Conservation (phyloP, 2,113 vertebrate species). For the Probosciger aterrimus region DNA sequence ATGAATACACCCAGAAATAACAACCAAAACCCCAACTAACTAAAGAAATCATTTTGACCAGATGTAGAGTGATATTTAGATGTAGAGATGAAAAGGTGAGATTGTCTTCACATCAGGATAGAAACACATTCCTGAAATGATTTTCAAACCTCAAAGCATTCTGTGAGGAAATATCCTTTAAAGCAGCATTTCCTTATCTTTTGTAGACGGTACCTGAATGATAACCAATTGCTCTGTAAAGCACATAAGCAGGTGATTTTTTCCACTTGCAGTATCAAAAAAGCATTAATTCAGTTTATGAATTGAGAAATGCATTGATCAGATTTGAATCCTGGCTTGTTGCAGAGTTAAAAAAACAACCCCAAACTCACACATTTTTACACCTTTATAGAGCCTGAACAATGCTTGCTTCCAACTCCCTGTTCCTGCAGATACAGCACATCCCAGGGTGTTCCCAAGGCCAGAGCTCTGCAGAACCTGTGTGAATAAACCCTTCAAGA, state of each 20-base stretch:
- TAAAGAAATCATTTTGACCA: neutral
- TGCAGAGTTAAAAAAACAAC: neutral
- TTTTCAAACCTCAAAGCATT: neutral
- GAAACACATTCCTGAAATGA: neutral
- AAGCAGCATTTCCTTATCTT: neutral
- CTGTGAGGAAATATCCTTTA: neutral
- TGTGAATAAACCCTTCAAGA: neutral
- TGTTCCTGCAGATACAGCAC: neutral
- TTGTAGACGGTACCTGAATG: neutral
- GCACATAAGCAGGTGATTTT: neutral
- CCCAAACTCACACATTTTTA: neutral
- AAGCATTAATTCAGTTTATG: neutral
- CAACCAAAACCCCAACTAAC: neutral
- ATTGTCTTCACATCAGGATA: neutral
- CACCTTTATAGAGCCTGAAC: neutral
- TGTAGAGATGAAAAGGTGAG: neutral
- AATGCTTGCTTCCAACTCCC: neutral
- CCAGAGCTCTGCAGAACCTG: neutral
- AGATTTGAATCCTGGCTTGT: neutral
- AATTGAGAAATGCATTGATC: neutral
- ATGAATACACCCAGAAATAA: neutral
- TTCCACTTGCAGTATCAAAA: neutral
- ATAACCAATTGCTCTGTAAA: neutral
- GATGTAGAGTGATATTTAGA: neutral
- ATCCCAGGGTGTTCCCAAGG: neutral